A percentile compares a stretch with the other conserved stretches of the same genome.
Conservation (phyloP, 2,113 vertebrate species). For the Narcine bancroftii region DNA sequence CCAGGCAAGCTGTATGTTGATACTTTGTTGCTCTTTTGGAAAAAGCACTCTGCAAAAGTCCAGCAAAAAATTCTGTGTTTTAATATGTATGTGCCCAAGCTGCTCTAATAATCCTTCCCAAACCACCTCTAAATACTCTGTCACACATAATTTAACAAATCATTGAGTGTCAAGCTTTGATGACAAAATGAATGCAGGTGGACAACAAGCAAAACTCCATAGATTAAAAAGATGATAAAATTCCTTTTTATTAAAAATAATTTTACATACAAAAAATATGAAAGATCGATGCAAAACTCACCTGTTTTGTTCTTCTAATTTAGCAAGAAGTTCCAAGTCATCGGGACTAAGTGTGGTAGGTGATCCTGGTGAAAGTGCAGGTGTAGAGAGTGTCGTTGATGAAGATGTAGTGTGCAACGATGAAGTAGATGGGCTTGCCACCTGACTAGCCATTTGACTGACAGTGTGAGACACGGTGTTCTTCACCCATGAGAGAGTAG, state of each 20-base stretch:
- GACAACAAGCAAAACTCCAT: neutral
- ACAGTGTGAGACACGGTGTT: constrained; percentile 91
- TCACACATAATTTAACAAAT: neutral
- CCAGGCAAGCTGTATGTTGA: too few species aligned
- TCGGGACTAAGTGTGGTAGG: constrained; percentile 84
- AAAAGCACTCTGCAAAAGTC: too few species aligned
- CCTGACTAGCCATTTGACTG: constrained; percentile 99
- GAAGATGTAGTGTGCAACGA: constrained; percentile 73
- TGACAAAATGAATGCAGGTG: neutral
- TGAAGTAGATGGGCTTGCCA: constrained; percentile 81
- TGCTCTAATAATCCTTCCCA: too few species aligned
- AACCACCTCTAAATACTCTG: too few species aligned
- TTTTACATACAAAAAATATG: neutral
- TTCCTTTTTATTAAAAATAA: neutral
- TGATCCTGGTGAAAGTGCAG: constrained; percentile 71
- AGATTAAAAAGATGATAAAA: neutral
- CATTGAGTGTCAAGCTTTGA: neutral
- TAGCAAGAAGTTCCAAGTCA: constrained; percentile 83
- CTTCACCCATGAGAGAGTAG: constrained; percentile 99
- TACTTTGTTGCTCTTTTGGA: too few species aligned
- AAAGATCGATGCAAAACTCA: constrained; percentile 42
- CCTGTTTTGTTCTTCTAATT: constrained; percentile 96
- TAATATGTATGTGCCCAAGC: too few species aligned
- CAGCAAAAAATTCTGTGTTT: too few species aligned
- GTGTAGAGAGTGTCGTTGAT: constrained; percentile 77